A percentile compares a stretch with the other conserved stretches of the same genome.
Conservation (phyloP, 2,113 vertebrate genomes). For the Plecotus auritus region DNA sequence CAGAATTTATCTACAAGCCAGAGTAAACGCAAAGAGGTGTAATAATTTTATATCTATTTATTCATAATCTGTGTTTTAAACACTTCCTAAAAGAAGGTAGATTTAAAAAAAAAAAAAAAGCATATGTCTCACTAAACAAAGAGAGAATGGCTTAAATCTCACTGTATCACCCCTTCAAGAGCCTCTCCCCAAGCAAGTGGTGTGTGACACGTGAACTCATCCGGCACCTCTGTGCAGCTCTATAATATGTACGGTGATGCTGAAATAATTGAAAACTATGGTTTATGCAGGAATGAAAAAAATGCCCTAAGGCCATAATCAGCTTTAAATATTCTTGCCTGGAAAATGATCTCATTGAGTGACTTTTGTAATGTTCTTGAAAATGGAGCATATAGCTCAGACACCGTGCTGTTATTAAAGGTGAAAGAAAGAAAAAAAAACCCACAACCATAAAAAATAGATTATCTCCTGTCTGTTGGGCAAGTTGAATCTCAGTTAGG, state of each 20-base stretch:
- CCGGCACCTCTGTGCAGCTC: not conserved
- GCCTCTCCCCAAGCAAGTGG: constrained; percentile 4
- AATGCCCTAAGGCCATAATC: not conserved
- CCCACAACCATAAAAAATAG: not conserved
- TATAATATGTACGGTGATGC: not conserved
- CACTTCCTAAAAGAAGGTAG: not conserved
- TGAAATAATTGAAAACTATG: constrained; percentile 46
- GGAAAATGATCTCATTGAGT: not conserved
- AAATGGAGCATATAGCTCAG: not conserved
- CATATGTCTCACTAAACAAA: constrained; percentile 13
- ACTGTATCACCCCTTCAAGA: not conserved
- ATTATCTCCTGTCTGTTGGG: not conserved
- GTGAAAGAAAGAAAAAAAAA: not conserved
- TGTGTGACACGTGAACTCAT: not conserved
- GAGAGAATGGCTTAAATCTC: constrained; percentile 34
- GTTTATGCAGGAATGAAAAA: constrained; percentile 28
- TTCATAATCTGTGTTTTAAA: constrained; percentile 43
- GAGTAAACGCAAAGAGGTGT: not conserved
- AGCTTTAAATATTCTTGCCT: constrained; percentile 41
- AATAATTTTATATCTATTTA: constrained; percentile 11
- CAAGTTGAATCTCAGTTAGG: not conserved
- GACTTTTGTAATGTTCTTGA: constrained; percentile 23
- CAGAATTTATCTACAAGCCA: not conserved
- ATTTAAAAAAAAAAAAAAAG: not conserved
- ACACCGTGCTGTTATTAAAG: not conserved